Conservation (phyloP, 64 coral and sea anemone species). For the Montipora foliosa region DNA sequence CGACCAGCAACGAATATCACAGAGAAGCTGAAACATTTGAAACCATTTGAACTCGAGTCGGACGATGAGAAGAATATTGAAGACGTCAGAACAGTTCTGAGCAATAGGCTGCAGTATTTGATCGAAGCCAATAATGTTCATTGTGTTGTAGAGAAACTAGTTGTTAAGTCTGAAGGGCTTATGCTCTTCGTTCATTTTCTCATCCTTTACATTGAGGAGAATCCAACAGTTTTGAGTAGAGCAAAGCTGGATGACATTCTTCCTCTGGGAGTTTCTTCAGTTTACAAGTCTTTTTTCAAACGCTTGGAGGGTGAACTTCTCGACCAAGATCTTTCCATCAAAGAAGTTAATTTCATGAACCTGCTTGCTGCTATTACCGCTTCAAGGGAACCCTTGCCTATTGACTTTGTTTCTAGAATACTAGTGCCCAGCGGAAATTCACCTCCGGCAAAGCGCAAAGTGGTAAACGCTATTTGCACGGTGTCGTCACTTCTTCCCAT, state of each 20-base stretch:
- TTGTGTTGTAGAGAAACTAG: background rate
- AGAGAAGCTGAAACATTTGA: background rate
- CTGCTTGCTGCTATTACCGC: slow-evolving; percentile 39
- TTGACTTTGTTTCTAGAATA: slow-evolving; percentile 22
- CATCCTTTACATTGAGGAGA: background rate
- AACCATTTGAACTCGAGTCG: background rate
- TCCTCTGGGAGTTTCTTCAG: slow-evolving; percentile 16
- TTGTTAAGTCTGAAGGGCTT: slow-evolving; percentile 33
- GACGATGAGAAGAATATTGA: background rate
- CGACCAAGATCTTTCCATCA: background rate
- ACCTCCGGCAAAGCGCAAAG: background rate
- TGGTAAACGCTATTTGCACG: background rate
- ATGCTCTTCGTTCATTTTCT: slow-evolving; percentile 59
- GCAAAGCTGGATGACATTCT: background rate
- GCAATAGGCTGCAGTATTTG: background rate
- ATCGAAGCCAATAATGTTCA: background rate
- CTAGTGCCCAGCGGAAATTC: background rate
- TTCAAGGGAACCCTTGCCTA: slow-evolving; percentile 37
- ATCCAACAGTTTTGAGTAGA: background rate
- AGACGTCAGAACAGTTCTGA: slow-evolving; percentile 12
- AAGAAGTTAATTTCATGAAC: slow-evolving; percentile 9
- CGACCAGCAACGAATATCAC: slow-evolving; percentile 18
- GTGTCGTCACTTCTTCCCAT: slow-evolving; percentile 28
- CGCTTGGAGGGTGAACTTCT: background rate
- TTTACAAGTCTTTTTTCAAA: slow-evolving; percentile 48